Evolutionary conservation across 2,797 vertebrate genomes (phyloP), one percentile per base, ranked within the genome.

Genomic region (Ptychadena robeensis): DNA sequence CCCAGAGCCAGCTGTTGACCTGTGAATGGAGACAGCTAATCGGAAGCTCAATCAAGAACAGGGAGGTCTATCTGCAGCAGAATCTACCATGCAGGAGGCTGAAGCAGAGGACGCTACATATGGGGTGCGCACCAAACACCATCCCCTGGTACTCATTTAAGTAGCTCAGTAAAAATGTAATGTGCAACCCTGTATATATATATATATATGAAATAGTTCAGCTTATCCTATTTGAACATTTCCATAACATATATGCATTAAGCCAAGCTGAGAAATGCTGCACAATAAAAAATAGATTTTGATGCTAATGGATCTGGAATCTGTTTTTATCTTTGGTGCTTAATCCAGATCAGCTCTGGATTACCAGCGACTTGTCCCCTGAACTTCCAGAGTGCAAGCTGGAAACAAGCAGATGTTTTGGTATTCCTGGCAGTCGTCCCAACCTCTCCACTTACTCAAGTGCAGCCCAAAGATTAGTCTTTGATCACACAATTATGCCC

Each of bases 301-400:
- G 53, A 75, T 74, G 82, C 32, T 84, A 78, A 70, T 80, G 65
- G 71, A 61, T 37, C 63, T 61, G 11, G 82, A 84, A 84, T 79
- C 76, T 61, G 44, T 48, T 84, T 75, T 85, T 80, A 80, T 80
- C 77, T 70, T 48, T 48, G 35, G 6, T 22, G 31, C 53, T 31
- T 85, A 85, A 85, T 80, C 77, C 82, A 35, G 82, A 80, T 85
- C 70, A 80, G 71, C 40, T 4, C 30, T 75, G 77, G 77, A 80
- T 85, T 85, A 80, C 30, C 14, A 69, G 34, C 53, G 72, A 67
- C 34, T 79, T 66, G 69, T 85, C 77, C 71, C 65, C 61, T 72
- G 37, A 77, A 69, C 63, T 80, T 57, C 34, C 59, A 80, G 64
- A 75, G 38, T 61, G 63, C 67, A 83, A 78, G 34, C 71, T 80